These are phyloP conservation scores for Eulimnadia texana DNA, from an alignment of 1,140 invertebrate species.

Conservation along the genomic window DNA sequence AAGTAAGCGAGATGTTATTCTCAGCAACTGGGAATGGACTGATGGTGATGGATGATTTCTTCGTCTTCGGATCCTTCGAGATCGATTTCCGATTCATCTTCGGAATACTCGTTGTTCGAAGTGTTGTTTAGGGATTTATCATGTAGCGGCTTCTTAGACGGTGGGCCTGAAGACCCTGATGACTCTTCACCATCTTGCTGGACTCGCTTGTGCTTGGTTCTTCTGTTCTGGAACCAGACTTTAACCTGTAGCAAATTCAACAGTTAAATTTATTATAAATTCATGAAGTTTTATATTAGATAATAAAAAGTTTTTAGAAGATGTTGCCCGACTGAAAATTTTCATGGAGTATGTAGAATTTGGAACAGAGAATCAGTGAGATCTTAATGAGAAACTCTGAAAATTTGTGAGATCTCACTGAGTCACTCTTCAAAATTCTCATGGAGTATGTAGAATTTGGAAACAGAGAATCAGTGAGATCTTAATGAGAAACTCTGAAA, in stretches of 20 bases:
- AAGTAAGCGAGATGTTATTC: too few species aligned
- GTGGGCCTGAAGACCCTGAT: neutral
- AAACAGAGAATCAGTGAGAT: too few species aligned
- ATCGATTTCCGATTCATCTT: slow-evolving; percentile 12
- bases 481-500: too few species aligned
- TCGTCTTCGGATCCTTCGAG: slow-evolving; percentile 13
- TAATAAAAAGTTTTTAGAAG: neutral
- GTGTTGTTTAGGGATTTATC: neutral
- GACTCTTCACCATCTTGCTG: slow-evolving; percentile 33
- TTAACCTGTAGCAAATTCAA: slow-evolving; percentile 35
- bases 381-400: too few species aligned
- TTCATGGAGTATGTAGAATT: too few species aligned
- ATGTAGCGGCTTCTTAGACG: neutral
- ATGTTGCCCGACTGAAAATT: too few species aligned
- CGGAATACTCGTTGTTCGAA: neutral
- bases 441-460: too few species aligned
- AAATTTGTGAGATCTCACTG: too few species aligned
- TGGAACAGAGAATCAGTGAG: too few species aligned
- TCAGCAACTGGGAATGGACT: slow-evolving; percentile 1
- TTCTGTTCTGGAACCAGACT: slow-evolving; percentile 50
- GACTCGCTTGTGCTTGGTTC: slow-evolving; percentile 43
- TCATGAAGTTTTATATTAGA: neutral
- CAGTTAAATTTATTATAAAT: neutral
- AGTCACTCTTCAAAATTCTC: too few species aligned
- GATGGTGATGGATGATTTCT: slow-evolving; percentile 11